phyloP scores from a whole-genome alignment of 2,113 vertebrate species.

The Callorhinus ursinus region DNA sequence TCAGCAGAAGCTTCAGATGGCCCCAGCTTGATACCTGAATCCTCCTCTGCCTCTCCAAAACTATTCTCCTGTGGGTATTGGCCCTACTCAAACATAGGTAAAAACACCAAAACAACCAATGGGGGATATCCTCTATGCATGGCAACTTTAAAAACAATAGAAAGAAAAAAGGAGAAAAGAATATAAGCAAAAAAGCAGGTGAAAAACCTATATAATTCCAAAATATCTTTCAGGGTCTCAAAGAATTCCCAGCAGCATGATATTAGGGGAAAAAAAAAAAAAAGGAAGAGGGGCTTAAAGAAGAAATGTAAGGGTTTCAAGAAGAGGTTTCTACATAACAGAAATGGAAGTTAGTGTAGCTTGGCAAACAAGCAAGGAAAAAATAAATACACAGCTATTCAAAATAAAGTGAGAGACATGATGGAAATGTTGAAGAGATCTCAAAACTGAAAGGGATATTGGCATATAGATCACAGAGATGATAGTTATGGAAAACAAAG shows the following conservation, averaged over 20 bases:
- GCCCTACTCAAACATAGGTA: neutral
- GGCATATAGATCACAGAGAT: neutral
- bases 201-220: neutral
- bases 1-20: neutral
- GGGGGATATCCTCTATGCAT: neutral
- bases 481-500: neutral
- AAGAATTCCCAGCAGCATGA: neutral
- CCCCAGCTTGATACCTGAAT: neutral
- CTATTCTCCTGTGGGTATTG: neutral
- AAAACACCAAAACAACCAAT: neutral
- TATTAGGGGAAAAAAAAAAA: neutral
- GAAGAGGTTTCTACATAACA: neutral
- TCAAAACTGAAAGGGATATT: neutral
- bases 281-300: neutral
- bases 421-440: neutral
- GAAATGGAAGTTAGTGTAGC: neutral
- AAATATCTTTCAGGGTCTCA: neutral
- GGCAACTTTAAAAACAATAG: slow-evolving; percentile 22
- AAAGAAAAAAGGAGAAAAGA: neutral
- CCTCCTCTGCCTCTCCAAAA: neutral
- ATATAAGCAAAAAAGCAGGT: neutral
- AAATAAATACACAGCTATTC: neutral
- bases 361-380: neutral
- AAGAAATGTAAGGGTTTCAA: neutral
- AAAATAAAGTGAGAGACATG: neutral